These are phyloP conservation scores for Eledona agricola DNA, from an alignment of 2,888 invertebrate species.

Conservation along the genomic window DNA sequence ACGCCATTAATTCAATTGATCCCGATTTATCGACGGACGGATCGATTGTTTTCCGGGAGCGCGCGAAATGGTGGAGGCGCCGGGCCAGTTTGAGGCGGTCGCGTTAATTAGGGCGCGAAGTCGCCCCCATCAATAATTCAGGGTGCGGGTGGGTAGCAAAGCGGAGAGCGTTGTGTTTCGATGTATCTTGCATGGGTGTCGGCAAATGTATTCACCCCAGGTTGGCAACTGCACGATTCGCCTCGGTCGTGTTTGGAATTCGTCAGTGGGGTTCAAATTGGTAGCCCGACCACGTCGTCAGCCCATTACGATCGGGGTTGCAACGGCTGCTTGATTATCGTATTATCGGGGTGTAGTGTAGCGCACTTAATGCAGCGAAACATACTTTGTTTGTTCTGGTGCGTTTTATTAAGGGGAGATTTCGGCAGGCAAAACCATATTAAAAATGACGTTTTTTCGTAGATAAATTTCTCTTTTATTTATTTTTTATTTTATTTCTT, in stretches of 20 bases:
- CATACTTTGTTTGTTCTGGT: conserved; percentile 54
- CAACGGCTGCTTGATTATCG: conserved; percentile 60
- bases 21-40: no score
- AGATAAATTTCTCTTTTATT: conserved; percentile 20
- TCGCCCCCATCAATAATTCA: conserved; percentile 20
- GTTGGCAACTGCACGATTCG: conserved; percentile 45
- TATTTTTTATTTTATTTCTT: no score
- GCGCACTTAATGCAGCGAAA: conserved; percentile 57
- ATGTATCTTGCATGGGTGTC: conserved; percentile 29
- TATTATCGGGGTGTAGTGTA: conserved; percentile 59
- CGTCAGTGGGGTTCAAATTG: conserved; percentile 44
- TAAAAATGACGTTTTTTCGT: no score
- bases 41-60: no score
- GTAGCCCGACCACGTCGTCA: conserved; percentile 54
- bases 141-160: conserved; percentile 4
- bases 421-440: no score
- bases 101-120: conserved; percentile 9
- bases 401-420: conserved; percentile 42
- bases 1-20: conserved; percentile 51
- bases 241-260: conserved; percentile 43
- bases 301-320: conserved; percentile 56
- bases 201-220: conserved; percentile 43
- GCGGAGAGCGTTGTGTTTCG: conserved; percentile 16
- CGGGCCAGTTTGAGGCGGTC: conserved; percentile 3
- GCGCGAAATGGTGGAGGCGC: conserved; percentile 1